Evolutionary conservation across 2,888 invertebrate genomes (phyloP).

Genomic region (Mythimna vitellina): DNA sequence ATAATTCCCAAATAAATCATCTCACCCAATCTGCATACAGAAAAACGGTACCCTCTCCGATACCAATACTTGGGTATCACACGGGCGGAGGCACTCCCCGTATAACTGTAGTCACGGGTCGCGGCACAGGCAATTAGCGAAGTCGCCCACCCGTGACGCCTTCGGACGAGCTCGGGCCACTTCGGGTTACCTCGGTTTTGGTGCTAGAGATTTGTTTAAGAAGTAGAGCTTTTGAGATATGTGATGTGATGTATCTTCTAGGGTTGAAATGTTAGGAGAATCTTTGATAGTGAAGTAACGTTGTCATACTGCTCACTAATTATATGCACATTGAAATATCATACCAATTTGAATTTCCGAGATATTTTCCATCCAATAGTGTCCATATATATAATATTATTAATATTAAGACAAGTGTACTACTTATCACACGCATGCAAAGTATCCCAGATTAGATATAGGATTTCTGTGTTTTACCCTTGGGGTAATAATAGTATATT

Average conservation of each 20-base stretch:
- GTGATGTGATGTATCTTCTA: not conserved
- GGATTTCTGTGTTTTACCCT: too few species aligned
- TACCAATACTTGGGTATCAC: constrained; percentile 60
- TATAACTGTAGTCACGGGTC: constrained; percentile 81
- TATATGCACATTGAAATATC: too few species aligned
- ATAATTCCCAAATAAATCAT: constrained; percentile 44
- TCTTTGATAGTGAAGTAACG: not conserved
- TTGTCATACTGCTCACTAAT: too few species aligned
- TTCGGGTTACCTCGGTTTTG: constrained; percentile 62
- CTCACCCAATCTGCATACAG: constrained; percentile 38
- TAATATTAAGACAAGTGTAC: too few species aligned
- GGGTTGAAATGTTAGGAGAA: not conserved
- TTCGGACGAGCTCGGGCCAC: constrained; percentile 69
- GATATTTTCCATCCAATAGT: too few species aligned
- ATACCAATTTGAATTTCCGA: too few species aligned
- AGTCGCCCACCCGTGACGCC: constrained; percentile 83
- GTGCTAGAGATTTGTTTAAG: constrained; percentile 30
- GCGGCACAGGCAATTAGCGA: constrained; percentile 77
- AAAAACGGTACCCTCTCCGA: constrained; percentile 61
- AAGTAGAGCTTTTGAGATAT: not conserved
- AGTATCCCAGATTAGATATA: too few species aligned
- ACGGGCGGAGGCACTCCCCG: constrained; percentile 68
- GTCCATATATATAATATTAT: too few species aligned
- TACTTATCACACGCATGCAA: too few species aligned
- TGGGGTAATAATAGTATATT: too few species aligned